These are phyloP conservation scores for Epirrita christyi DNA, from an alignment of 2,888 invertebrate genomes.

Conservation along the genomic window DNA sequence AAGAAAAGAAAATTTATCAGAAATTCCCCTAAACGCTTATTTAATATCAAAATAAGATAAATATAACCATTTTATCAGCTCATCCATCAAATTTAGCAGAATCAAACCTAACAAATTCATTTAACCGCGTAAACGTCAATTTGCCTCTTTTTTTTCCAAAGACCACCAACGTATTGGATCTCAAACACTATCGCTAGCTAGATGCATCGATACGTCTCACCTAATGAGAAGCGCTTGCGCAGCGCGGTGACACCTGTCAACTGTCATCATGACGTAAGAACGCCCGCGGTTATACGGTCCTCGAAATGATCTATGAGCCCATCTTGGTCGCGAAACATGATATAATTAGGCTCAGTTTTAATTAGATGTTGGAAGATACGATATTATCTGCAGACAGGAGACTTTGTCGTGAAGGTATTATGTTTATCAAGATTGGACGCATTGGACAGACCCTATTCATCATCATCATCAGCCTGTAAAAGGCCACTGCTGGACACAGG, in stretches of 20 bases:
- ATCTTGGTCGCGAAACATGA: slow-evolving; percentile 74
- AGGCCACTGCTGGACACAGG: too few species aligned
- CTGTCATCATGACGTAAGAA: slow-evolving; percentile 71
- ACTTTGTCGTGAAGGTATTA: slow-evolving; percentile 11
- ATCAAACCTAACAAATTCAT: slow-evolving; percentile 49
- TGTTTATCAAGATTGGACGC: slow-evolving; percentile 7
- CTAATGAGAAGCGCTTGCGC: slow-evolving; percentile 66
- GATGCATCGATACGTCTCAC: slow-evolving; percentile 69
- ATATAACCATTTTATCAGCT: slow-evolving; percentile 19
- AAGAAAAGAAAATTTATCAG: too few species aligned
- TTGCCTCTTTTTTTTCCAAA: slow-evolving; percentile 57
- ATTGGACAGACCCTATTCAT: neutral
- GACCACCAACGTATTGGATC: slow-evolving; percentile 75
- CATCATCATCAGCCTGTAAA: too few species aligned
- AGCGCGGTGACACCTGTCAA: slow-evolving; percentile 79
- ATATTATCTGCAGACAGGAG: slow-evolving; percentile 35
- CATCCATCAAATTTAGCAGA: slow-evolving; percentile 39
- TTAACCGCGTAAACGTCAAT: slow-evolving; percentile 65
- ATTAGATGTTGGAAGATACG: slow-evolving; percentile 54
- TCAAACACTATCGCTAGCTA: slow-evolving; percentile 74
- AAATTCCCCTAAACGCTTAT: too few species aligned
- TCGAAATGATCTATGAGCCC: slow-evolving; percentile 65
- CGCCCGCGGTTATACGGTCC: slow-evolving; percentile 66
- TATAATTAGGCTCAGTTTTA: slow-evolving; percentile 66
- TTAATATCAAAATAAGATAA: too few species aligned